These are phyloP conservation scores for Phthorimaea operculella DNA, from an alignment of 1,140 invertebrate genomes.

Conservation along the genomic window DNA sequence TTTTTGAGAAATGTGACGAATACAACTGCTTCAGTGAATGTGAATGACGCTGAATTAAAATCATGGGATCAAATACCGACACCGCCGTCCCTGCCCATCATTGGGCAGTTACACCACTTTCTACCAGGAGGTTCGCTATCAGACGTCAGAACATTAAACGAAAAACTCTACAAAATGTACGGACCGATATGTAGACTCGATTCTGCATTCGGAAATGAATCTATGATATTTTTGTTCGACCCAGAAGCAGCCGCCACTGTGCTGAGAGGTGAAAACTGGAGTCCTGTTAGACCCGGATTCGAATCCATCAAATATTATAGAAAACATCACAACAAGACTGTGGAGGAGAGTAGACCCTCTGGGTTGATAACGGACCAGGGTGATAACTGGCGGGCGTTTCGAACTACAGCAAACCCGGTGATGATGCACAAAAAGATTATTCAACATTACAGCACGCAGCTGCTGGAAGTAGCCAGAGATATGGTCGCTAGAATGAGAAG, in stretches of 20 bases:
- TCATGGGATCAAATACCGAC: not conserved
- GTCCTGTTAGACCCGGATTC: constrained; percentile 14
- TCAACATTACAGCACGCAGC: not conserved
- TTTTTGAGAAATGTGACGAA: no score
- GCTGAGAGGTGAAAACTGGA: constrained; percentile 14
- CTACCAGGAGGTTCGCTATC: constrained; percentile 2
- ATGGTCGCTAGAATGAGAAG: constrained; percentile 61
- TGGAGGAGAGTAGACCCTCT: not conserved
- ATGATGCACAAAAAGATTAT: not conserved
- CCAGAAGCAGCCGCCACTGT: constrained; percentile 16
- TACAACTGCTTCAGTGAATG: no score
- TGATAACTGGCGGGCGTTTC: not conserved
- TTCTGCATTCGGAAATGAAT: constrained; percentile 10
- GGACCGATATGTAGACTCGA: constrained; percentile 16
- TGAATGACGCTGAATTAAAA: not conserved
- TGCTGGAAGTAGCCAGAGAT: not conserved
- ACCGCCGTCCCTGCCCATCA: not conserved
- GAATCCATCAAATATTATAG: constrained; percentile 15
- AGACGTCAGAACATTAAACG: constrained; percentile 18
- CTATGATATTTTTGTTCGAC: constrained; percentile 12
- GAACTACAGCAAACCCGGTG: not conserved
- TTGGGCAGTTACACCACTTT: not conserved
- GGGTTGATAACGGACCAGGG: constrained; percentile 15
- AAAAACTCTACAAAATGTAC: constrained; percentile 14
- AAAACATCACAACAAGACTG: constrained; percentile 8